phyloP scores from a whole-genome alignment of 2,113 vertebrate species.

The Triplophysa tibetana region DNA sequence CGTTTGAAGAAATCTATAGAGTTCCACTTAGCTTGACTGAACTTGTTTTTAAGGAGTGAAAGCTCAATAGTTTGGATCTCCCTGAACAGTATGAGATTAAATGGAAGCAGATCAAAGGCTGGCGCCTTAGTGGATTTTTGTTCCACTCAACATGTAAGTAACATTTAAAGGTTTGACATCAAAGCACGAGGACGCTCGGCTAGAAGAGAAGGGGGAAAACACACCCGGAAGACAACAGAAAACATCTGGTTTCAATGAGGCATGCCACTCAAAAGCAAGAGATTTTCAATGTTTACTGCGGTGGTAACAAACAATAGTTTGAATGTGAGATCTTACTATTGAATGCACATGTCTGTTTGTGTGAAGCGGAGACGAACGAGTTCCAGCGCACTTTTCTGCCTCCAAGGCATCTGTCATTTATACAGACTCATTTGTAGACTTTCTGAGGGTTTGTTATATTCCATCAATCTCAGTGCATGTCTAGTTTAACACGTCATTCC shows the following conservation, averaged over 20 bases:
- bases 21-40: not conserved
- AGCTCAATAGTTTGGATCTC: slow-evolving; percentile 20
- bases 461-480: not conserved
- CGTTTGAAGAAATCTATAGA: too few relatives aligned
- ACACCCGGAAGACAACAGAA: not conserved
- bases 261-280: not conserved
- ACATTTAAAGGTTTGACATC: not conserved
- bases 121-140: not conserved
- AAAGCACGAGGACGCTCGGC: not conserved
- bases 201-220: not conserved
- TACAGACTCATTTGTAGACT: not conserved
- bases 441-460: not conserved
- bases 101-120: slow-evolving; percentile 15
- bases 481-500: not conserved
- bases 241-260: not conserved
- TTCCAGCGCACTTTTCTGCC: not conserved
- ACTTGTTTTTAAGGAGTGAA: slow-evolving; percentile 23
- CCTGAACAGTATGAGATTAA: slow-evolving; percentile 30
- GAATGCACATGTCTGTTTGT: not conserved
- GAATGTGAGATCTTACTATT: not conserved
- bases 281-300: not conserved
- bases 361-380: not conserved
- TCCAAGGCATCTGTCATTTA: not conserved
- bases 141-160: not conserved
- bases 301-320: not conserved